Base-by-base conservation (phyloP, 2,888 invertebrate genomes). In the Limenitis camilla region DNA sequence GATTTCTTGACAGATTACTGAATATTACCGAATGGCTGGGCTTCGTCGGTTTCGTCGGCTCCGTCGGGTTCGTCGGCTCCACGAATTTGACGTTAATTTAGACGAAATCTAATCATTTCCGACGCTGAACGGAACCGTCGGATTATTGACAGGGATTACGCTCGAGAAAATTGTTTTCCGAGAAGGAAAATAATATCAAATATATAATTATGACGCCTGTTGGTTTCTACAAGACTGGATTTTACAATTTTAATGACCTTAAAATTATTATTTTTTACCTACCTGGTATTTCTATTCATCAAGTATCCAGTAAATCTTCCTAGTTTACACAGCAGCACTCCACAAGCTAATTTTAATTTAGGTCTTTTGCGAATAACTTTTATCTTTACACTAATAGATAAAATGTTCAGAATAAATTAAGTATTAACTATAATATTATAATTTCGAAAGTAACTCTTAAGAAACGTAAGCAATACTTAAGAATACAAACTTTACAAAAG, bases 61-160 rank as follows among this genome's bases (percentile, higher is more conserved):
- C n/a, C n/a, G 45, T 30, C 38, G 45, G 19, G 1, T 19, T 19
- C 3, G 19, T 19, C 19, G 32, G 11, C 45, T 45, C 38, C 36
- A 29, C 45, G 45, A 45, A 50, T 47, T 58, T 49, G 57, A 58
- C 55, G 49, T 52, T 58, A 58, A 58, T 58, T 58, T 47, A 52
- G 46, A 48, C 44, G 55, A 52, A 52, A 55, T 53, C 55, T 52
- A 52, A 58, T 58, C 55, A 58, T 52, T 52, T 58, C 55, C 52
- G 57, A 33, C 52, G 52, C 31, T 52, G 47, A 49, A 44, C 55
- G 48, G 52, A 48, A 55, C 52, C 46, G 49, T 29, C 35, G 47
- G 57, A 55, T 55, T 55, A 55, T 55, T 57, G 52, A 57, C 55
- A 49, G 57, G 57, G 57, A 57, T 57, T 52, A 55, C 35, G 52